Conservation (phyloP, 2,888 invertebrate genomes). For the Hermaeophaga mercurialis region DNA sequence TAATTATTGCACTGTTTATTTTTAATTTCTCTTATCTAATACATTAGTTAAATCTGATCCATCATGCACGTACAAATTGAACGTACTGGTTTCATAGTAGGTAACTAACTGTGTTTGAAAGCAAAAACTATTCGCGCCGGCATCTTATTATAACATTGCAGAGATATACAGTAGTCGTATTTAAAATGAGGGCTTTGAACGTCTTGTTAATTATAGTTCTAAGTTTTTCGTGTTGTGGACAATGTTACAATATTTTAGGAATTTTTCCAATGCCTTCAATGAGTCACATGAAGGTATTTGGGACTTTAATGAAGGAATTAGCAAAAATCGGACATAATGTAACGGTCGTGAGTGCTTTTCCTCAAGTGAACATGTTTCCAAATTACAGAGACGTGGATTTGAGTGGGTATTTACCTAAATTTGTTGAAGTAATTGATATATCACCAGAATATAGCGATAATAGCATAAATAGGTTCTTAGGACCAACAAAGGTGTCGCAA, state of each 20-base stretch:
- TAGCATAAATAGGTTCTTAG: conserved; percentile 1
- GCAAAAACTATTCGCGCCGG: no score
- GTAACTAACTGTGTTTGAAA: no score
- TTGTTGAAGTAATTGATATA: conserved; percentile 11
- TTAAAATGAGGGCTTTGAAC: background rate
- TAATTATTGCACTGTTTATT: no score
- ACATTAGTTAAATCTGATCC: no score
- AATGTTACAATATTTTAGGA: conserved; percentile 61
- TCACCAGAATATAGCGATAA: background rate
- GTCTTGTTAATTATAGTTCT: background rate
- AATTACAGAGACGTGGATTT: conserved; percentile 62
- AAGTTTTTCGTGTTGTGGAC: background rate
- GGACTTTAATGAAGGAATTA: conserved; percentile 65
- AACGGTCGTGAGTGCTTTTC: conserved; percentile 70
- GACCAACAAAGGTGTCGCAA: background rate
- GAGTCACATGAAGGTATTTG: conserved; percentile 72
- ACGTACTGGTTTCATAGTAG: no score
- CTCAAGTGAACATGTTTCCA: conserved; percentile 56
- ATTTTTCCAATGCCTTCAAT: conserved; percentile 72
- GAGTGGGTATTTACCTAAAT: background rate
- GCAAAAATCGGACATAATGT: conserved; percentile 68
- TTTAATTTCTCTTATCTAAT: no score
- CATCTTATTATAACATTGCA: no score
- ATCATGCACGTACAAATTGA: no score
- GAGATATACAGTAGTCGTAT: no score